A percentile compares a stretch with the other conserved stretches of the same genome.
Evolutionary conservation across 1,140 invertebrate genomes (phyloP).

Genomic region (Drosophila novamexicana): DNA sequence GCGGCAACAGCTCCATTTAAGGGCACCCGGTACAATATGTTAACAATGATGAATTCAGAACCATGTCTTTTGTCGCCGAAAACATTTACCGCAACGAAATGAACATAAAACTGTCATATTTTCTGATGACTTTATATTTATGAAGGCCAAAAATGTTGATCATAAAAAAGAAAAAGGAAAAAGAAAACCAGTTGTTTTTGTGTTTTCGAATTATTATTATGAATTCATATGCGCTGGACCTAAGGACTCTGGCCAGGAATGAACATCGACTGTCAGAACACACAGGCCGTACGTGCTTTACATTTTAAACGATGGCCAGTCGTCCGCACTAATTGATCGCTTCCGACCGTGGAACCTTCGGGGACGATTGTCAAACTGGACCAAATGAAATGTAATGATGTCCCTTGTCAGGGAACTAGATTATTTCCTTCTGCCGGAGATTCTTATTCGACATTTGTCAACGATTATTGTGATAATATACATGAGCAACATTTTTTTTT

Average conservation of each 20-base stretch:
- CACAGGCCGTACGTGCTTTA: constrained; percentile 83
- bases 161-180: constrained; percentile 36
- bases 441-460: constrained; percentile 40
- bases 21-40: constrained; percentile 53
- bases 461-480: constrained; percentile 45
- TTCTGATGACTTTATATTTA: constrained; percentile 84
- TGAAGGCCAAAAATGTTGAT: constrained; percentile 81
- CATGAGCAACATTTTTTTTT: constrained; percentile 15
- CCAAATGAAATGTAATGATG: constrained; percentile 63
- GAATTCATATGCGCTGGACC: constrained; percentile 68
- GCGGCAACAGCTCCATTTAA: constrained; percentile 39
- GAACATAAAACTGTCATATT: constrained; percentile 82
- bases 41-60: constrained; percentile 77
- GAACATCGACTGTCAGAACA: constrained; percentile 71
- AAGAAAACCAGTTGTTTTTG: constrained; percentile 68
- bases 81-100: constrained; percentile 81
- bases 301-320: constrained; percentile 78
- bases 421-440: constrained; percentile 45
- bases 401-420: constrained; percentile 71
- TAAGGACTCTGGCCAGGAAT: constrained; percentile 41
- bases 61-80: constrained; percentile 80
- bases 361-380: constrained; percentile 43
- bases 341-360: constrained; percentile 63
- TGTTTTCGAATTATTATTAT: constrained; percentile 69
- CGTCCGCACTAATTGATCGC: constrained; percentile 82